Percentiles rank a stretch among this genome's conserved stretches.
phyloP scores from a whole-genome alignment of 2,797 vertebrate genomes.

The Sebastes vulpes region DNA sequence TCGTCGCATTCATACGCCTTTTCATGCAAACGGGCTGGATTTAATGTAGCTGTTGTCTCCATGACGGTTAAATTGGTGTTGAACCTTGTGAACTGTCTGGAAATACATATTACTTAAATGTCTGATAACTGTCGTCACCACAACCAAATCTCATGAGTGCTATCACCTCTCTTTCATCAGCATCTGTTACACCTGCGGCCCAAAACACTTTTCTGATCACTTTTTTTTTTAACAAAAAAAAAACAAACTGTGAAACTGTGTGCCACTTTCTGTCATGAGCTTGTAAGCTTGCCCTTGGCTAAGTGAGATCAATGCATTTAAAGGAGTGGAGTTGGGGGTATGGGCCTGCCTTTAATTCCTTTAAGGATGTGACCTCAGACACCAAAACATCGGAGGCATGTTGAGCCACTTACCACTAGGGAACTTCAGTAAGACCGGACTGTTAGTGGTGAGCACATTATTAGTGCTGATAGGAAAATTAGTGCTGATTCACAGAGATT shows the following conservation, averaged over 20 bases:
- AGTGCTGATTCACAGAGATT: constrained; percentile 78
- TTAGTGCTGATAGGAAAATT: constrained; percentile 81
- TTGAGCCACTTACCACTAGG: constrained; percentile 84
- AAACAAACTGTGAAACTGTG: constrained; percentile 37
- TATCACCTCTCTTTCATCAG: constrained; percentile 22
- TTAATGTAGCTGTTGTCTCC: not conserved
- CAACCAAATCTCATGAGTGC: not conserved
- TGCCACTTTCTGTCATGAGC: constrained; percentile 53
- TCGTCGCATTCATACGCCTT: not conserved
- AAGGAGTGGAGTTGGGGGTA: constrained; percentile 57
- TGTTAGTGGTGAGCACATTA: constrained; percentile 69
- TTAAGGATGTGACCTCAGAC: constrained; percentile 88
- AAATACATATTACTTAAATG: not conserved
- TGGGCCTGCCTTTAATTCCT: constrained; percentile 84
- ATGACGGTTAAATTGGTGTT: not conserved
- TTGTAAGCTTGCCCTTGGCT: constrained; percentile 64
- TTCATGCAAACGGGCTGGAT: not conserved
- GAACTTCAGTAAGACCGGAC: constrained; percentile 71
- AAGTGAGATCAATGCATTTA: constrained; percentile 80
- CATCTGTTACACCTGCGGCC: constrained; percentile 33
- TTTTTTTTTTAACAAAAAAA: constrained; percentile 10
- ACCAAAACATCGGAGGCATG: constrained; percentile 80
- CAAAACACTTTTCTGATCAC: constrained; percentile 35
- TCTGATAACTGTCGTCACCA: not conserved
- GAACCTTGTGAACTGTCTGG: not conserved